Percentiles rank a stretch among this genome's conserved stretches.
These are phyloP conservation scores for Odontesthes bonariensis DNA, from an alignment of 2,113 vertebrate genomes.

Conservation along the genomic window DNA sequence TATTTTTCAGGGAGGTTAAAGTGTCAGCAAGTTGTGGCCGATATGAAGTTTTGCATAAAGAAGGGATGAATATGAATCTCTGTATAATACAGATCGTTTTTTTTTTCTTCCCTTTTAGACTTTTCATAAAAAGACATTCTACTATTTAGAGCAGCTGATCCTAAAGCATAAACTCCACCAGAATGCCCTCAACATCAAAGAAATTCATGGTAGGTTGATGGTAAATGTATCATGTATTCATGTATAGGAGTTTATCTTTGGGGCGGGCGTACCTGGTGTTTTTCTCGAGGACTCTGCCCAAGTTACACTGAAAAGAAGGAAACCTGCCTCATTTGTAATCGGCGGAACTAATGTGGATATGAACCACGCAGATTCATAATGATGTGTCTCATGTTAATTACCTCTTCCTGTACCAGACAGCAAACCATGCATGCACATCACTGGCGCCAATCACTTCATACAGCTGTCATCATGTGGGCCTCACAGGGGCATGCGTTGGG, in stretches of 20 bases:
- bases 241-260: neutral
- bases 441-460: constrained; percentile 43
- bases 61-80: neutral
- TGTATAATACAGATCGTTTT: neutral
- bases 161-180: constrained; percentile 96
- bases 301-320: constrained; percentile 25
- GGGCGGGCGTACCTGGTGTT: neutral
- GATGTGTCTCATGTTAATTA: constrained; percentile 59
- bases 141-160: constrained; percentile 96
- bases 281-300: neutral
- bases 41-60: neutral
- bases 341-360: constrained; percentile 43
- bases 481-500: constrained; percentile 35
- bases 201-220: constrained; percentile 90
- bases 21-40: neutral
- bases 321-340: constrained; percentile 38
- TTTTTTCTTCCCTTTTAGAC: constrained; percentile 81
- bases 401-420: constrained; percentile 44
- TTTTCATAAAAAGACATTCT: constrained; percentile 97
- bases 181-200: constrained; percentile 95
- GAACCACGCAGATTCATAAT: constrained; percentile 44
- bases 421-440: constrained; percentile 54
- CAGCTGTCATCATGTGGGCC: constrained; percentile 53
- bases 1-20: neutral
- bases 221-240: neutral